phyloP scores from a whole-genome alignment of 2,113 vertebrate genomes.

The Hylia prasina region DNA sequence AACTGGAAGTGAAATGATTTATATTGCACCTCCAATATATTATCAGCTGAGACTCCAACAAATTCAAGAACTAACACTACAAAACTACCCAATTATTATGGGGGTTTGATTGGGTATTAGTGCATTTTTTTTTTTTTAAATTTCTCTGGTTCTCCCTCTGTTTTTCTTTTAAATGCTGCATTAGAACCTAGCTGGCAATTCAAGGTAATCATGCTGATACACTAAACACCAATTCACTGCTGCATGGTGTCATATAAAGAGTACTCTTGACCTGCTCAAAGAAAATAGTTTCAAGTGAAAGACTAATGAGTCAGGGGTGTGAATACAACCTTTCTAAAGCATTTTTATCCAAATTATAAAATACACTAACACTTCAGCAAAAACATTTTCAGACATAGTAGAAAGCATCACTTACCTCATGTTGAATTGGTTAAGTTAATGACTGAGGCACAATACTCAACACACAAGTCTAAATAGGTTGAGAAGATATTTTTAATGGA shows the following conservation, averaged over 20 bases:
- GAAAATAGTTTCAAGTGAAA: not conserved
- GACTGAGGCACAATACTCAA: not conserved
- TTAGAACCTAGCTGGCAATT: not conserved
- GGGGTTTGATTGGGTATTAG: not conserved
- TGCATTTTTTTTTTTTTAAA: rapidly evolving
- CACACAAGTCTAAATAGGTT: not conserved
- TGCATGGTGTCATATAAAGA: not conserved
- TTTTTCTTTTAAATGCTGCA: not conserved
- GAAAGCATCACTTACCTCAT: not conserved
- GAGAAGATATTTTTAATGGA: not conserved
- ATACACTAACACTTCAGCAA: not conserved
- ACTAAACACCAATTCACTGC: not conserved
- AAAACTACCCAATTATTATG: not conserved
- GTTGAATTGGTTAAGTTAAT: not conserved
- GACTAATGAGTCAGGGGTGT: not conserved
- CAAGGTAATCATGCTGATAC: not conserved
- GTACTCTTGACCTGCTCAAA: not conserved
- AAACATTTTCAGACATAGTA: not conserved
- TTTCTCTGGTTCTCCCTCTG: not conserved
- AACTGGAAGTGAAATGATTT: not conserved
- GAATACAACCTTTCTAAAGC: not conserved
- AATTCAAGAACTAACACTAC: not conserved
- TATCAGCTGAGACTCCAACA: not conserved
- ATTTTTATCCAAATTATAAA: not conserved
- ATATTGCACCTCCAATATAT: not conserved